Base-by-base conservation (phyloP, 2,888 invertebrate species). In the Brassicogethes aeneus region DNA sequence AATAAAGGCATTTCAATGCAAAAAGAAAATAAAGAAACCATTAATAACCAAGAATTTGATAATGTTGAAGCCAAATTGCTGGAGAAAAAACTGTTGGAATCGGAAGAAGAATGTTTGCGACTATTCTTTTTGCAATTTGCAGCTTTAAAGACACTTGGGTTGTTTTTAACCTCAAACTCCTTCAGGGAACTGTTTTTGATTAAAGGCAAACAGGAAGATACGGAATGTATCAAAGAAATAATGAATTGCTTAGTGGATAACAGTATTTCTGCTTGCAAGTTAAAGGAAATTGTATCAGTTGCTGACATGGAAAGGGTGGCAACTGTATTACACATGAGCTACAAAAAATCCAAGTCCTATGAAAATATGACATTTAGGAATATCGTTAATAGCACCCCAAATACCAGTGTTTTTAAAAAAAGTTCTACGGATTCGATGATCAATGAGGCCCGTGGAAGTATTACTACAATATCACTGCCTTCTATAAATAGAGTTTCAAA, bases 121-220 rank as follows among this genome's bases (percentile, higher is more conserved):
- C 55, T 75, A 43, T 67, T 73, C 0, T 70, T 69, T 46, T 52
- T 79, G 17, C 76, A 77, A 54, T 69, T 77, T 47, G 67, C 74
- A 2, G 75, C 78, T 2, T 59, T 79, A 44, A 77, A 78, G 56
- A 65, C 73, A 2, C 58, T 79, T 12, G 68, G 69, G 39, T 61
- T 69, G 2, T 64, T 79, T 17, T 56, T 79, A 15, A 70, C 71
- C 30, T 71, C 73, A 37, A 70, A 70, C 23, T 69, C 70, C 38
- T 77, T 74, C 53, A 67, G 73, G 0, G 77, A 78, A 55, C 60
- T 76, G 51, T 64, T 77, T 41, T 60, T 77, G 5, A 70, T 75
- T 3, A 56, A 54, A 15, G 48, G 50, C 14, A 54, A 54, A 36
- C 45, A 46, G 37, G 44, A 23, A 2, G 50, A 54, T 17, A 42